Percentiles rank a stretch among this genome's conserved stretches.
phyloP scores from a whole-genome alignment of 2,888 invertebrate genomes.

The Oxyteleia sp. region DNA sequence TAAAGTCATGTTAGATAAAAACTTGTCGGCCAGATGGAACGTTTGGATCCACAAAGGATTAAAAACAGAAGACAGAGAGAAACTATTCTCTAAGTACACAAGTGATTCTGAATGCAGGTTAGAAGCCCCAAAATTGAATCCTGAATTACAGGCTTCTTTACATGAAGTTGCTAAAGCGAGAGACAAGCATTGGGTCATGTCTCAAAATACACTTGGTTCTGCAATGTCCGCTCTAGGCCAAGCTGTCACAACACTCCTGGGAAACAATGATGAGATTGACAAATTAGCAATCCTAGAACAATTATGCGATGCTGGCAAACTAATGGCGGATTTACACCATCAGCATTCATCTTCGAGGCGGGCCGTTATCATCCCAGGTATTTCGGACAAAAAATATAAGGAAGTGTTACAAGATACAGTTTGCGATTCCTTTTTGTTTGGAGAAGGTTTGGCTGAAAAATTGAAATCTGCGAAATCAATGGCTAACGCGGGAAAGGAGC shows the following conservation, averaged over 20 bases:
- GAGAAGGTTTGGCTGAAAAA: conserved; percentile 1
- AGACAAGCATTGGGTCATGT: not conserved
- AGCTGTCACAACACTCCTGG: not conserved
- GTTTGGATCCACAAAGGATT: not conserved
- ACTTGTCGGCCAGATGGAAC: not conserved
- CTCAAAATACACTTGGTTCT: conserved; percentile 1
- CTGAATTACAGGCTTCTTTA: not conserved
- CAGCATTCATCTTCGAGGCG: not conserved
- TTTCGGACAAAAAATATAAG: not conserved
- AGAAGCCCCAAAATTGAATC: not conserved
- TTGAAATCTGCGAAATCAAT: not conserved
- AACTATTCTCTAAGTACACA: not conserved
- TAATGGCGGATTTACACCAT: conserved; percentile 1
- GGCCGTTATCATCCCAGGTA: conserved; percentile 1
- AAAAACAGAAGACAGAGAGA: not conserved
- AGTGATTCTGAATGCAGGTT: not conserved
- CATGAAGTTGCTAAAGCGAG: not conserved
- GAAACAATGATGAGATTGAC: not conserved
- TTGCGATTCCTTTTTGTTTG: not conserved
- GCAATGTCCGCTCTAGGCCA: not conserved
- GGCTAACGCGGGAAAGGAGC: not conserved
- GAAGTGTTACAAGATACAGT: not conserved
- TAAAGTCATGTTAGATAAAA: not conserved
- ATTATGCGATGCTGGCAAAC: conserved; percentile 7
- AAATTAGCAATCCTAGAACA: not conserved